Conservation (phyloP, 2,888 invertebrate genomes). For the Steinernema hermaphroditum region DNA sequence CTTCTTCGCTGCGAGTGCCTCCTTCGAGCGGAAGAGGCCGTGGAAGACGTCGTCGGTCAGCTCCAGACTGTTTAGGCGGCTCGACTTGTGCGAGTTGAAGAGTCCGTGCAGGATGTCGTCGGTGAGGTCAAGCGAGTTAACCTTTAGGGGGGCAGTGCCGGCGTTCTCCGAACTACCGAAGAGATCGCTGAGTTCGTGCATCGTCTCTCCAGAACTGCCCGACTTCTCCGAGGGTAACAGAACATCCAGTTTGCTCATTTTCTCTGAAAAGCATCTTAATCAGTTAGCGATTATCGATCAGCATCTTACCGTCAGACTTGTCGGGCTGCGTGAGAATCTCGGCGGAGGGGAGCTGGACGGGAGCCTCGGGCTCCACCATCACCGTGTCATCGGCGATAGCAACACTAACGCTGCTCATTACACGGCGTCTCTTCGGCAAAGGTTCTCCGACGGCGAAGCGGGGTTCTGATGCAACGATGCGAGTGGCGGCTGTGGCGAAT, state of each 20-base stretch:
- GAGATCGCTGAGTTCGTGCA: not conserved
- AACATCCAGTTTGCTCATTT: not conserved
- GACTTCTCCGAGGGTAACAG: not conserved
- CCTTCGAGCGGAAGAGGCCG: conserved; percentile 17
- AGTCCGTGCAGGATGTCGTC: conserved; percentile 19
- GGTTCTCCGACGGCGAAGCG: not conserved
- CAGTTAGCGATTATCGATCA: not conserved
- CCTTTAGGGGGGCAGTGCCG: too few species aligned
- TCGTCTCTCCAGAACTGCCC: not conserved
- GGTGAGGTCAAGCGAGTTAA: not conserved
- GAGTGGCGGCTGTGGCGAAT: not conserved
- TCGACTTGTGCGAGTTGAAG: conserved; percentile 12
- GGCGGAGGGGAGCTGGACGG: not conserved
- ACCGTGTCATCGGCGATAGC: not conserved
- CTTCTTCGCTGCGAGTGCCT: not conserved
- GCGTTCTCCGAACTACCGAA: conserved; percentile 3
- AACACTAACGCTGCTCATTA: not conserved
- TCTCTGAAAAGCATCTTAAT: not conserved
- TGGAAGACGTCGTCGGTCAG: conserved; percentile 12
- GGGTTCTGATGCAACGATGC: not conserved
- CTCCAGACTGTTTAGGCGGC: not conserved
- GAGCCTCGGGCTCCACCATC: not conserved
- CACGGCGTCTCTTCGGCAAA: not conserved
- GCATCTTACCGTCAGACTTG: not conserved
- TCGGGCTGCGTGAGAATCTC: not conserved